Evolutionary conservation across 2,797 vertebrate species (phyloP).

Genomic region (Cryptoprocta ferox): DNA sequence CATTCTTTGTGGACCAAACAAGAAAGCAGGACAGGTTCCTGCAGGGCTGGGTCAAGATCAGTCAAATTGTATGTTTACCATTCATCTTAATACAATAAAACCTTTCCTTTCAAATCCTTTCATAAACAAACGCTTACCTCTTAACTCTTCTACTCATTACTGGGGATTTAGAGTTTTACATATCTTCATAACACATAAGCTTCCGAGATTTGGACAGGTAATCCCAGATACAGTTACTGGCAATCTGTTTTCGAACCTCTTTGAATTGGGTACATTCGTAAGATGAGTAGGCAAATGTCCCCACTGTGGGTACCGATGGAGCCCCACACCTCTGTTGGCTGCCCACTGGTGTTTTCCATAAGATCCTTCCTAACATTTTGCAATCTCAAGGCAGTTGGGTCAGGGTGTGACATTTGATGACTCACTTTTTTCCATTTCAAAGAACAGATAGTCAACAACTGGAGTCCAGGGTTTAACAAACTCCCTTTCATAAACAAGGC

Average conservation of each 20-base stretch:
- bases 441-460: background rate
- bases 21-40: background rate
- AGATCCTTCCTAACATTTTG: background rate
- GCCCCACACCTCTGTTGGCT: background rate
- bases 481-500: background rate
- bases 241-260: background rate
- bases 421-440: background rate
- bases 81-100: background rate
- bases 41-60: background rate
- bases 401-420: background rate
- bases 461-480: background rate
- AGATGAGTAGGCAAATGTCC: background rate
- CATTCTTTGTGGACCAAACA: background rate
- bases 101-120: constrained; percentile 22
- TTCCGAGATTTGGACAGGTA: background rate
- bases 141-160: background rate
- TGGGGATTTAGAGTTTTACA: background rate
- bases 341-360: background rate
- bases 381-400: background rate
- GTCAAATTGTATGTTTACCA: background rate
- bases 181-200: background rate
- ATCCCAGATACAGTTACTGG: background rate
- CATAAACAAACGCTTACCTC: background rate
- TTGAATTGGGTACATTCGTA: background rate
- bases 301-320: background rate